A percentile compares a stretch with the other conserved stretches of the same genome.
Conservation (phyloP, 1,140 invertebrate genomes). For the Prorops nasuta region DNA sequence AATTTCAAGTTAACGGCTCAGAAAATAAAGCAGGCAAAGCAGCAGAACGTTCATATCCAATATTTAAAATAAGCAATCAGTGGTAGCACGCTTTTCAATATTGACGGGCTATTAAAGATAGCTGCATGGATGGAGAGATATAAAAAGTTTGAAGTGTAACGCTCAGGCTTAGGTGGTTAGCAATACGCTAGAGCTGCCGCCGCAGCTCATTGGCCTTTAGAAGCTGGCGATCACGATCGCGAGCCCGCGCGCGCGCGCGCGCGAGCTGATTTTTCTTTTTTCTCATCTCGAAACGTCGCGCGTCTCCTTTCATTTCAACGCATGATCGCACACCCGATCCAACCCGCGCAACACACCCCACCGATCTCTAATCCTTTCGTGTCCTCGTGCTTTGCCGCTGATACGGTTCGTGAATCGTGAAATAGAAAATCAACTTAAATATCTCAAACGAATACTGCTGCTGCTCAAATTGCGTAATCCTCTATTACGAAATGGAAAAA, state of each 20-base stretch:
- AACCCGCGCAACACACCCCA: constrained; percentile 40
- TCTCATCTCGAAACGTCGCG: constrained; percentile 29
- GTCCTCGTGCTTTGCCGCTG: constrained; percentile 15
- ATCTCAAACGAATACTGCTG: no score
- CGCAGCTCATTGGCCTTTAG: background rate
- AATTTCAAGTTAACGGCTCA: no score
- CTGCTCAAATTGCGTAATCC: no score
- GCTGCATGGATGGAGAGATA: background rate
- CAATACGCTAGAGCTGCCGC: background rate
- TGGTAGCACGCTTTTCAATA: no score
- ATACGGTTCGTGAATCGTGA: constrained; percentile 7
- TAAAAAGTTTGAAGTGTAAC: background rate
- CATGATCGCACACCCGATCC: constrained; percentile 49
- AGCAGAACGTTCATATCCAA: no score
- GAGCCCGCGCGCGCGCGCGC: background rate
- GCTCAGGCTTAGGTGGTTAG: background rate
- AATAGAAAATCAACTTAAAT: constrained; percentile 29
- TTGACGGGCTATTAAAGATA: background rate
- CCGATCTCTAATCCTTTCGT: constrained; percentile 43
- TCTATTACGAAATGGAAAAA: no score
- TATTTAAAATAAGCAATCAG: no score
- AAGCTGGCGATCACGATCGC: background rate
- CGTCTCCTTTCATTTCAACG: constrained; percentile 57
- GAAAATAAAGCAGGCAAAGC: no score
- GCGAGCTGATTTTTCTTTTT: background rate